Evolutionary conservation across 30 jellyfish, hydroid and myxozoan species (phyloP), one percentile per base, ranked within the genome.

Genomic region (Mastigias papua): DNA sequence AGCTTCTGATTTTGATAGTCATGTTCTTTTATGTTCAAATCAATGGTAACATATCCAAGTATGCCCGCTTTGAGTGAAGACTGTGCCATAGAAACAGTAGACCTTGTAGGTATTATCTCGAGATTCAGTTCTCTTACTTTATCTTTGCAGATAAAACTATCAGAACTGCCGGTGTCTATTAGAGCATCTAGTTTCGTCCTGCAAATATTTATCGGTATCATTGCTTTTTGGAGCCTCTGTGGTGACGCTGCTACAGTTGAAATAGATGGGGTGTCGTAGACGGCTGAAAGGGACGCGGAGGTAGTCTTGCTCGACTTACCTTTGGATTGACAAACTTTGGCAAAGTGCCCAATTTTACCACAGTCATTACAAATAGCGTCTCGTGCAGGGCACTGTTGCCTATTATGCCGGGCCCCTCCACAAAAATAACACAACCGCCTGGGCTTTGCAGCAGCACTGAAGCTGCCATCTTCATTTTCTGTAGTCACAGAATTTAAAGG

Each of bases 81-180:
- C 4, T 34, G 31, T 8, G 93, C 89, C 93, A 84, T 84, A 34
- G 48, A 71, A 16, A 70, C 89, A n/a, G 66, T 21, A 46, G 90
- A 70, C 4, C 3, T 81, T 30, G 71, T 34, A 20, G 50, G 30
- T 2, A 33, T 69, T 16, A 2, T 19, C 22, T 84, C 71, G 8
- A 71, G 60, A 33, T 69, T n/a, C 16, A 84, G 60, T 31, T 51
- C 57, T 30, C 50, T 26, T 25, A 49, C 89, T 19, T 11, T 26
- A 28, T 33, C 30, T 6, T 10, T 34, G 42, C 23, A 48, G 54
- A 84, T 84, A 29, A 42, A 84, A 31, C 81, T 68, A 11, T 84
- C 81, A 71, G 46, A 48, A 74, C 93, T 82, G 11, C 76, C 92
- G 34, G 92, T 82, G 76, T 82, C 92, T 5, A 69, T 32, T 69